Conservation (phyloP, 1,140 invertebrate genomes). For the Pseudomyrmex dendroicus region DNA sequence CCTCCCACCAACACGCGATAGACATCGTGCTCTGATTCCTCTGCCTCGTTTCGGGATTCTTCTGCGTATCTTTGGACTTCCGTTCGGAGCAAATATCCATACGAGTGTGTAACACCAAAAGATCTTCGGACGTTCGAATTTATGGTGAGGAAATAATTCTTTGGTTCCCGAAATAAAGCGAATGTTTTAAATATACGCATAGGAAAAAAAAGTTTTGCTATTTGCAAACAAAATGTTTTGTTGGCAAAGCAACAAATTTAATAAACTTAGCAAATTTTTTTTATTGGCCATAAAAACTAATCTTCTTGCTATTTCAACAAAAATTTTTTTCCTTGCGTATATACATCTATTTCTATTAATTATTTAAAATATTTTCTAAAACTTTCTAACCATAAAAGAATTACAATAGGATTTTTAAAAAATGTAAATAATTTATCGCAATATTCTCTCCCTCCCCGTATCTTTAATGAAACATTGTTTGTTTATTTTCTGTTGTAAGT, state of each 20-base stretch:
- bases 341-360: too few relatives aligned
- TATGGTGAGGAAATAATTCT: not conserved
- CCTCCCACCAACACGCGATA: constrained; percentile 11
- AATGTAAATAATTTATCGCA: not conserved
- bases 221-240: too few relatives aligned
- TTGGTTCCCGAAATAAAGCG: too few relatives aligned
- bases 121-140: not conserved
- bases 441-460: not conserved
- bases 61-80: not conserved
- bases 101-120: not conserved
- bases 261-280: too few relatives aligned
- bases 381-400: not conserved
- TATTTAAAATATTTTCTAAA: not conserved
- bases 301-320: too few relatives aligned
- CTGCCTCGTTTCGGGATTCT: constrained; percentile 1
- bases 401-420: not conserved
- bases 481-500: not conserved
- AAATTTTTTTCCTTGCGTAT: too few relatives aligned
- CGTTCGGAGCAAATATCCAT: not conserved
- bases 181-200: too few relatives aligned
- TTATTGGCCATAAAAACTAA: too few relatives aligned
- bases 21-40: constrained; percentile 14
- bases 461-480: not conserved
- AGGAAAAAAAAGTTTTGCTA: too few relatives aligned
- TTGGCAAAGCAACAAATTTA: too few relatives aligned